Evolutionary conservation across 2,888 invertebrate species (phyloP).

Genomic region (Drosophila tripunctata): DNA sequence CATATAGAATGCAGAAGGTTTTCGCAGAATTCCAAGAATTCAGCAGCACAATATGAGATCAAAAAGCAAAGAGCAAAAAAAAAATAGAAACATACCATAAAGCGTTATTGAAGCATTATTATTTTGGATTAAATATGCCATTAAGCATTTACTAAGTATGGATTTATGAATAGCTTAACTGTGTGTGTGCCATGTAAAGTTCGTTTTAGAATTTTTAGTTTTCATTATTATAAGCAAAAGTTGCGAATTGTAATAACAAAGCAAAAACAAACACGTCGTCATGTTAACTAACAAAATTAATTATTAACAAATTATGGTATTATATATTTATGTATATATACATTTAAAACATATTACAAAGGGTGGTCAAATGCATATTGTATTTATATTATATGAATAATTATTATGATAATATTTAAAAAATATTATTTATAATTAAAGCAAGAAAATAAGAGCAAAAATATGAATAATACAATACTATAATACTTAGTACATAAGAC

Average conservation of each 20-base stretch:
- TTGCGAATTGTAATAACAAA: conserved; percentile 71
- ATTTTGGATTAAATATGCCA: conserved; percentile 43
- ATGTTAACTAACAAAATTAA: conserved; percentile 81
- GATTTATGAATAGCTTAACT: conserved; percentile 38
- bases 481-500: conserved; percentile 56
- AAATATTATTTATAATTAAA: conserved; percentile 63
- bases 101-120: conserved; percentile 38
- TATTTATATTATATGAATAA: conserved; percentile 70
- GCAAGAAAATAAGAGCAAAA: conserved; percentile 35
- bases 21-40: conserved; percentile 73
- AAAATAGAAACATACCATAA: too few relatives aligned
- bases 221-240: conserved; percentile 48
- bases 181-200: conserved; percentile 67
- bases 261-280: conserved; percentile 81
- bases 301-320: conserved; percentile 64
- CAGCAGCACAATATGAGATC: conserved; percentile 20
- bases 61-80: neutral
- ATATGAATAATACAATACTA: conserved; percentile 37
- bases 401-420: conserved; percentile 68
- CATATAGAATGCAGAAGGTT: conserved; percentile 24
- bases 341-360: conserved; percentile 23
- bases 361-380: conserved; percentile 60
- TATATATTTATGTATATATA: conserved; percentile 40
- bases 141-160: conserved; percentile 31
- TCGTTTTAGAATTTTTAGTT: conserved; percentile 50